Evolutionary conservation across 2,797 vertebrate species (phyloP).

Genomic region (Sternotherus odoratus): DNA sequence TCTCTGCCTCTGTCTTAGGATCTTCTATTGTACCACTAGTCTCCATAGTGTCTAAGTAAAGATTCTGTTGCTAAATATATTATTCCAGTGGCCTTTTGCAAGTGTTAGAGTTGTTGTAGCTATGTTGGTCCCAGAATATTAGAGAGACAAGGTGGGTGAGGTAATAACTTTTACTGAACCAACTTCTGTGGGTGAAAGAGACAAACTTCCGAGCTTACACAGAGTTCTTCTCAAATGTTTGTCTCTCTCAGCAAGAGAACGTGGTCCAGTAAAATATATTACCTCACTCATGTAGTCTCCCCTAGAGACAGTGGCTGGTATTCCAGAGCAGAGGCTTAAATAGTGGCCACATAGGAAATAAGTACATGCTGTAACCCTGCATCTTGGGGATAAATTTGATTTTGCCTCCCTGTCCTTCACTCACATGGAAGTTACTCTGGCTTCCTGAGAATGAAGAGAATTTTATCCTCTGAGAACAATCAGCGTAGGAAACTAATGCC

Average conservation of each 20-base stretch:
- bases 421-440: background rate
- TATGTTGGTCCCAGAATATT: background rate
- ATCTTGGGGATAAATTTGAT: background rate
- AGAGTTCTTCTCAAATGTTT: background rate
- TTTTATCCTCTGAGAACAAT: background rate
- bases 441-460: background rate
- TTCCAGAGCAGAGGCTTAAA: background rate
- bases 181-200: background rate
- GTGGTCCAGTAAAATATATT: background rate
- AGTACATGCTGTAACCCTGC: too few species aligned
- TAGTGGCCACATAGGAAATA: too few species aligned
- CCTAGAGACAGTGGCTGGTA: background rate
- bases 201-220: background rate
- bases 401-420: background rate
- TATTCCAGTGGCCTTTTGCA: background rate
- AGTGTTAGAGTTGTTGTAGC: background rate
- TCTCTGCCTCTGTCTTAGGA: background rate
- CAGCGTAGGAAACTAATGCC: background rate
- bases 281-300: background rate
- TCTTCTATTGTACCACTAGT: background rate
- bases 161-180: background rate
- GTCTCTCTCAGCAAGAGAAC: background rate
- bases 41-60: background rate
- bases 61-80: background rate
- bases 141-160: background rate